Evolutionary conservation across 2,113 vertebrate genomes (phyloP), one percentile per base, ranked within the genome.

Genomic region (Chionis minor): DNA sequence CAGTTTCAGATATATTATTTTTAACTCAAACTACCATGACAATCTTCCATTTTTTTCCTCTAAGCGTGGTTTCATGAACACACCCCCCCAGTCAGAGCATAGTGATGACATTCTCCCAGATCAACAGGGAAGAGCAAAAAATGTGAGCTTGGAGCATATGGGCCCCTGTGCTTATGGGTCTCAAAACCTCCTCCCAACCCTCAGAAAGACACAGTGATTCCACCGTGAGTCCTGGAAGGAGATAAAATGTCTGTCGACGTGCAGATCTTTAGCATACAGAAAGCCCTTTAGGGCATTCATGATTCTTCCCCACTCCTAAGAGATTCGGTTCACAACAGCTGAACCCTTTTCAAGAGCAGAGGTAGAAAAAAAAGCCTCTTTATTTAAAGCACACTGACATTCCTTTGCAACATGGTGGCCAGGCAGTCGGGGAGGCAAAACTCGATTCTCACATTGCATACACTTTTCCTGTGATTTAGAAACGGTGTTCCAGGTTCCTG

Each of bases 61-160:
- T 14, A 33, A 54, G 33, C 14, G 15, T 3, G 8, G 20, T 45
- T 52, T 78, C 44, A n/a, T 2, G 3, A 69, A 58, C 3, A 0
- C 23, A 9, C 6, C 2, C 4, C 16, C 19, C 30, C 21, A 26
- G 20, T 54, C 28, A 75, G 1, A 3, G 26, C 15, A 2, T 3
- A 38, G 42, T 2, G 9, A 6, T 27, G 19, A 38, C 15, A 3
- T 17, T 67, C 52, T 23, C 22, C 49, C 45, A 20, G 54, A 54
- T 63, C 30, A 62, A 75, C 13, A 20, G 18, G 7, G 13, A 17
- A 91, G 20, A 74, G n/a, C 8, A 35, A 85, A 71, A 62, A 56
- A 16, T 1, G 0, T 40, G 54, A 21, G 30, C 6, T 32, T 54
- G 23, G 15, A 28, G 12, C 10, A 27, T 3, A n/a, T 0, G 4